A percentile compares a stretch with the other conserved stretches of the same genome.
phyloP scores from a whole-genome alignment of 2,888 invertebrate species.

The Alloscopus bannaensis region DNA sequence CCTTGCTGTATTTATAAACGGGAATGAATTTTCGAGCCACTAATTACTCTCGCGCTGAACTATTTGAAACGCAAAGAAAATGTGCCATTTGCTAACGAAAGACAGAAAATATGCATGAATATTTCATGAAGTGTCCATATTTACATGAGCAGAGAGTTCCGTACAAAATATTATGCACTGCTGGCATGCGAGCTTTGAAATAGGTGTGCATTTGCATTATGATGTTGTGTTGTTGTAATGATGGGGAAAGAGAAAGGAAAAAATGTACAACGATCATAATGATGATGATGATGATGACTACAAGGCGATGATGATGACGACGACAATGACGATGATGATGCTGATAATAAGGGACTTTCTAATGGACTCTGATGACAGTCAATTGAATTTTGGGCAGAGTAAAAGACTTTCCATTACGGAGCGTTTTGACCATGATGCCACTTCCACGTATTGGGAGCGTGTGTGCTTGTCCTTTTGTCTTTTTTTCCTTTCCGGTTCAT shows the following conservation, averaged over 20 bases:
- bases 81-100: not conserved
- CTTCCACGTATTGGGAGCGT: not conserved
- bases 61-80: not conserved
- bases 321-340: not conserved
- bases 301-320: not conserved
- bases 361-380: constrained; percentile 44
- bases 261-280: too few species aligned
- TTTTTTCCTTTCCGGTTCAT: constrained; percentile 23
- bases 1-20: not conserved
- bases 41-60: not conserved
- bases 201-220: too few species aligned
- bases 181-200: too few species aligned
- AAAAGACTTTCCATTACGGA: too few species aligned
- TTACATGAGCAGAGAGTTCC: too few species aligned
- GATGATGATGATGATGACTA: constrained; percentile 4
- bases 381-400: constrained; percentile 43
- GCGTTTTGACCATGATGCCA: not conserved
- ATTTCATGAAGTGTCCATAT: too few species aligned
- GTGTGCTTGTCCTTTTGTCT: constrained; percentile 16
- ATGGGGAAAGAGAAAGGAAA: too few species aligned
- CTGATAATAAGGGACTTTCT: constrained; percentile 42
- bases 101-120: too few species aligned
- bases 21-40: not conserved
- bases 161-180: too few species aligned
- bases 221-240: too few species aligned